phyloP scores from a whole-genome alignment of 2,888 invertebrate species.

The Altica lythri region DNA sequence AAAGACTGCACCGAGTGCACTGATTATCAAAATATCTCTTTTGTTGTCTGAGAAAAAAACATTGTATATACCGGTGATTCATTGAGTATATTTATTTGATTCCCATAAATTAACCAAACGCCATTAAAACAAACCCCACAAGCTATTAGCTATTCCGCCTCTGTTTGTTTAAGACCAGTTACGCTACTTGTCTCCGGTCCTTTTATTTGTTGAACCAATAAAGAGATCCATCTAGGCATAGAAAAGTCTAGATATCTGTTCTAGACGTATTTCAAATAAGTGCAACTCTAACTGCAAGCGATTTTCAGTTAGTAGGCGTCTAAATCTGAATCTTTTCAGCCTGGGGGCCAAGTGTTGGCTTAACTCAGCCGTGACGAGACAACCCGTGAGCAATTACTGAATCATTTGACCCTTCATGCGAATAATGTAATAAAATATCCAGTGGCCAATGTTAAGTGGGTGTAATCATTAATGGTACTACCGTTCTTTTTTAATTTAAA shows the following conservation, averaged over 20 bases:
- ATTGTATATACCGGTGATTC: too few species aligned
- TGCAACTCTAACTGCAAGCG: constrained; percentile 27
- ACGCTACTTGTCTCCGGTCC: constrained; percentile 1
- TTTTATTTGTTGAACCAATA: constrained; percentile 14
- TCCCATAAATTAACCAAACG: not conserved
- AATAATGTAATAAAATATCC: constrained; percentile 35
- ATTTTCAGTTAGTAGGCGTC: constrained; percentile 17
- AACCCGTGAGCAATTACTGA: constrained; percentile 32
- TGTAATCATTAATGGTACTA: constrained; percentile 10
- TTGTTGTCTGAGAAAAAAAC: too few species aligned
- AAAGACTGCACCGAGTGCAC: too few species aligned
- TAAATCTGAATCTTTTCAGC: constrained; percentile 30
- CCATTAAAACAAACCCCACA: constrained; percentile 16
- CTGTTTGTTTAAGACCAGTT: constrained; percentile 15
- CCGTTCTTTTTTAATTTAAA: too few species aligned
- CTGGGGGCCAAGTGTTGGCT: constrained; percentile 28
- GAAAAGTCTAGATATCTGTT: constrained; percentile 14
- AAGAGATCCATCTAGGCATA: constrained; percentile 5
- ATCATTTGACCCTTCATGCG: constrained; percentile 33
- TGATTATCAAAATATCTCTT: too few species aligned
- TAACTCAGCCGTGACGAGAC: constrained; percentile 29
- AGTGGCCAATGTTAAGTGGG: constrained; percentile 28
- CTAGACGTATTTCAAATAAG: constrained; percentile 27
- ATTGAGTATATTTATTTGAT: too few species aligned
- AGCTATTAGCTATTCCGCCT: constrained; percentile 11